Evolutionary conservation across 1,140 invertebrate species (phyloP).

Genomic region (Popillia japonica): DNA sequence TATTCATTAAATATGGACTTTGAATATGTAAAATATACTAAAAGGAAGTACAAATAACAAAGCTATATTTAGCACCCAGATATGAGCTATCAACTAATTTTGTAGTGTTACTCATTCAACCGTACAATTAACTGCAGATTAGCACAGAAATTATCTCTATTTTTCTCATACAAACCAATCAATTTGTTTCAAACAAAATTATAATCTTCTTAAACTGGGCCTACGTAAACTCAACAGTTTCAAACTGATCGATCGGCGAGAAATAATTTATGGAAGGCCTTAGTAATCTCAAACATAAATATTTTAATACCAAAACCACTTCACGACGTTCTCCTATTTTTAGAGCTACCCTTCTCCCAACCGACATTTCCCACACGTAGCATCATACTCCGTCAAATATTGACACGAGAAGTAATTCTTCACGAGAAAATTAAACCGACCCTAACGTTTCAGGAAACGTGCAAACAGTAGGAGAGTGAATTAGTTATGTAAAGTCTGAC

Average conservation of each 20-base stretch:
- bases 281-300: conserved; percentile 32
- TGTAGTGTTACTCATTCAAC: not conserved
- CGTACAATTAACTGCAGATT: not conserved
- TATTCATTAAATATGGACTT: too few relatives aligned
- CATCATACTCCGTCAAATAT: conserved; percentile 27
- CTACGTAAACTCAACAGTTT: too few relatives aligned
- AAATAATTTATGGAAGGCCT: conserved; percentile 15
- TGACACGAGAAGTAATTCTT: conserved; percentile 20
- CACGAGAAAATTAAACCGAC: conserved; percentile 22
- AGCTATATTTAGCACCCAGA: not conserved
- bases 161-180: not conserved
- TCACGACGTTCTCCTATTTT: conserved; percentile 1
- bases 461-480: conserved; percentile 21
- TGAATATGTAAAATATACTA: too few relatives aligned
- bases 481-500: conserved; percentile 33
- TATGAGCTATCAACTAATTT: not conserved
- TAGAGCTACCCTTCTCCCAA: not conserved
- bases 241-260: not conserved
- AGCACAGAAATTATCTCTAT: not conserved
- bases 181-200: not conserved
- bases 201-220: not conserved
- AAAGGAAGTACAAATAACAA: too few relatives aligned
- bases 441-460: not conserved
- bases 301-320: conserved; percentile 21
- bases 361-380: conserved; percentile 7